Base-by-base conservation (phyloP, 2,888 invertebrate species). In the Dasypolia templi region DNA sequence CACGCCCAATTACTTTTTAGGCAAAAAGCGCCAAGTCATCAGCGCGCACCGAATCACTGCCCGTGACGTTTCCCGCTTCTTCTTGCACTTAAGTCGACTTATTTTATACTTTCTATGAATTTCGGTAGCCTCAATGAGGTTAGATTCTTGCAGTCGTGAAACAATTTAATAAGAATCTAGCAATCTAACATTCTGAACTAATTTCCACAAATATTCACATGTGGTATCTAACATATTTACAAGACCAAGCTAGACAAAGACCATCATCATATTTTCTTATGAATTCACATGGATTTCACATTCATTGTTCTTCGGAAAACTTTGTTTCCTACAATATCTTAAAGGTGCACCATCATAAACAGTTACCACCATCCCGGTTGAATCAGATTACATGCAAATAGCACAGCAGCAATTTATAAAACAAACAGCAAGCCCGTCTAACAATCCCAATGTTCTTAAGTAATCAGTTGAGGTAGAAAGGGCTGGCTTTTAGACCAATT, bases 21-120 rank as follows among this genome's bases (percentile, higher is more conserved):
- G 73, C 75, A 87, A 89, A 89, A 90, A 90, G 68, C 63, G 88
- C 74, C 62, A 75, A 88, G 79, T 90, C 90, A 90, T 75, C 72
- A 66, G 87, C 84, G 86, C 83, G 81, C 86, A 84, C 83, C 69
- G 56, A 81, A 70, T 71, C 87, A 88, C 65, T 17, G 75, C 81
- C 83, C 88, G 85, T 87, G 88, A 87, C 87, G 80, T 81, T 32
- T 76, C 56, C 74, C 64, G 77, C 71, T 39, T 75, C 73, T 78
- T 71, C 67, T 44, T 71, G 68, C 72, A 82, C 62, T 81, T 72
- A 76, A 64, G 75, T 35, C 42, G 22, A 72, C 65, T 62, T 39
- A 77, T 69, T 75, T 81, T 84, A 63, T 71, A 85, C 82, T 82
- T 82, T 85, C 82, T 82, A 75, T 81, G 49, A 69, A 49, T 80